These are phyloP conservation scores for Furnarius figulus DNA, from an alignment of 2,113 vertebrate species.

Conservation along the genomic window DNA sequence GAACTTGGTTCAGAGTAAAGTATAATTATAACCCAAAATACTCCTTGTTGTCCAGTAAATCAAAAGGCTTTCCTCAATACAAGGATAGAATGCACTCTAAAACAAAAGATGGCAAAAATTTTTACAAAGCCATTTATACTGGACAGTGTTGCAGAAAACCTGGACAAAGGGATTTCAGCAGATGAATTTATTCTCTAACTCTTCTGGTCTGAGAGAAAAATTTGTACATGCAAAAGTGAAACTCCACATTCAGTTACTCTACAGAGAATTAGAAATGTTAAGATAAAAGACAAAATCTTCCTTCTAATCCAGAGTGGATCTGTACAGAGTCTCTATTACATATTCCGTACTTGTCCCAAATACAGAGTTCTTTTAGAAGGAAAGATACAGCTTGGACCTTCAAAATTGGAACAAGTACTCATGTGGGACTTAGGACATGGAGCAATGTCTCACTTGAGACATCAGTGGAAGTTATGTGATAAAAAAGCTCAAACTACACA, in stretches of 20 bases:
- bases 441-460: not conserved
- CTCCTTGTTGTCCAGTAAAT: not conserved
- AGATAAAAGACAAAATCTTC: not conserved
- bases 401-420: slow-evolving; percentile 6
- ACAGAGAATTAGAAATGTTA: not conserved
- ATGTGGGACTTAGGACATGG: not conserved
- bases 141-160: not conserved
- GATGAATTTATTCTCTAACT: not conserved
- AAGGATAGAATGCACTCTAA: not conserved
- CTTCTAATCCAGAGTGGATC: not conserved
- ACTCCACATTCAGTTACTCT: not conserved
- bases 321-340: not conserved
- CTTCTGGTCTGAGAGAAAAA: not conserved
- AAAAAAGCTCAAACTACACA: not conserved
- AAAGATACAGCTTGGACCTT: not conserved
- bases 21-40: not conserved
- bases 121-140: not conserved
- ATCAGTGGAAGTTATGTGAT: not conserved
- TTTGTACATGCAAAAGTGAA: not conserved
- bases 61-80: not conserved
- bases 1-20: not conserved
- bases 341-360: slow-evolving; percentile 20
- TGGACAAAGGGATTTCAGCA: not conserved
- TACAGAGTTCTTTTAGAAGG: not conserved
- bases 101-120: not conserved